Base-by-base conservation (phyloP, 2,888 invertebrate species). In the Aricia artaxerxes region DNA sequence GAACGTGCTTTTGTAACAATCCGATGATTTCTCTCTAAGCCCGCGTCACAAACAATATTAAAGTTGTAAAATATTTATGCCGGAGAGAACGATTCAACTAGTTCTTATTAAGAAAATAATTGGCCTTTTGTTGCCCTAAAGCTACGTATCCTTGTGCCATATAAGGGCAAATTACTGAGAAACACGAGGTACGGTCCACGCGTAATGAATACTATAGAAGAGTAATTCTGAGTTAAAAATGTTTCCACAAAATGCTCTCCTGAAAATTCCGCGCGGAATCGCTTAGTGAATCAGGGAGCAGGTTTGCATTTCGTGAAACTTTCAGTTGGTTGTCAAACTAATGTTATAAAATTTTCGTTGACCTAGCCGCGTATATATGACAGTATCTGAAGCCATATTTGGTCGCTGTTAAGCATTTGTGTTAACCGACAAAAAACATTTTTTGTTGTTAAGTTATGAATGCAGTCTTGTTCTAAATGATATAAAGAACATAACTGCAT, bases 1-100 rank as follows among this genome's bases (percentile, higher is more conserved):
- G 76, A 76, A 76, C 76, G 76, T 76, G 76, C 76, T 35, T 53
- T 53, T 57, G 76, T 57, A 76, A 35, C 76, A 76, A 76, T 76
- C 76, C 53, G 57, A 53, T 35, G 76, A 76, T 76, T 76, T 76
- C 76, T 57, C 57, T 57, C 16, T 76, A 57, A 76, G 76, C 57
- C 76, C 35, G 53, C 76, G 53, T 35, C 53, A 76, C 76, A 76
- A 76, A 76, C 76, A 76, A 76, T 57, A 76, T 76, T 76, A 53
- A 76, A 75, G 53, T 53, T 75, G 53, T 31, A 75, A 31, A 76
- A 57, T 76, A 76, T 57, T 76, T 76, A 57, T 13, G 35, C 76
- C 35, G 35, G 35, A n/a, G 31, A 76, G 7, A 53, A 35, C 35
- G 6, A 57, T 57, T 73, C 44, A 73, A 73, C 73, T 73, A 73